Conservation (phyloP, 2,888 invertebrate genomes). For the Entomobrya proxima region DNA sequence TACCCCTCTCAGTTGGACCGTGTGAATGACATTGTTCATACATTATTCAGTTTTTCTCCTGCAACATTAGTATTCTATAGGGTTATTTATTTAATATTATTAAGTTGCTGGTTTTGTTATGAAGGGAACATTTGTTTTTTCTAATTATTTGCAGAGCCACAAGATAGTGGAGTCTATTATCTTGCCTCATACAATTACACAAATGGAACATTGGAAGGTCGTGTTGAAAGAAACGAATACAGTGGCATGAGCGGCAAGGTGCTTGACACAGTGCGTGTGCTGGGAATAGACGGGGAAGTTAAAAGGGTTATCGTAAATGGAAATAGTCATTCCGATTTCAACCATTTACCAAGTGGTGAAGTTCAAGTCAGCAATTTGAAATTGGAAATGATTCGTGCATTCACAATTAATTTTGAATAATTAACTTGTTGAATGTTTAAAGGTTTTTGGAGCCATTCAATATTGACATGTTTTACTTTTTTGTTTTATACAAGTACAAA, state of each 20-base stretch:
- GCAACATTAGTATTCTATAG: neutral
- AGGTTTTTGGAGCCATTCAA: neutral
- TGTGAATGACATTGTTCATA: conserved; percentile 36
- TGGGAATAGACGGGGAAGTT: conserved; percentile 74
- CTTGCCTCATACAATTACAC: conserved; percentile 57
- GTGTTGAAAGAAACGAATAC: conserved; percentile 59
- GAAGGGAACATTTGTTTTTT: conserved; percentile 1
- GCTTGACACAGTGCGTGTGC: conserved; percentile 63
- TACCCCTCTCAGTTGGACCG: neutral
- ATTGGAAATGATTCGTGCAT: conserved; percentile 46
- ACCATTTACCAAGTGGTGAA: conserved; percentile 68
- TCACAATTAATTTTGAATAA: conserved; percentile 57
- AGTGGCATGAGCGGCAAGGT: conserved; percentile 53
- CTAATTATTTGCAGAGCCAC: conserved; percentile 60
- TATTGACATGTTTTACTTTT: too few species aligned
- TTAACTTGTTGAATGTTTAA: neutral
- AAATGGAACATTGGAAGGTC: conserved; percentile 46
- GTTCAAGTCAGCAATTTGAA: conserved; percentile 66
- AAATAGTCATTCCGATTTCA: conserved; percentile 68
- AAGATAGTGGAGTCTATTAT: conserved; percentile 65
- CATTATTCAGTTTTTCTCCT: conserved; percentile 48
- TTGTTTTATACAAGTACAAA: neutral
- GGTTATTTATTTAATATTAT: neutral
- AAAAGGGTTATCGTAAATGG: conserved; percentile 76
- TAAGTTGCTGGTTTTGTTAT: neutral